A percentile compares a stretch with the other conserved stretches of the same genome.
phyloP scores from a whole-genome alignment of 2,888 invertebrate genomes.

The Eupithecia subfuscata region DNA sequence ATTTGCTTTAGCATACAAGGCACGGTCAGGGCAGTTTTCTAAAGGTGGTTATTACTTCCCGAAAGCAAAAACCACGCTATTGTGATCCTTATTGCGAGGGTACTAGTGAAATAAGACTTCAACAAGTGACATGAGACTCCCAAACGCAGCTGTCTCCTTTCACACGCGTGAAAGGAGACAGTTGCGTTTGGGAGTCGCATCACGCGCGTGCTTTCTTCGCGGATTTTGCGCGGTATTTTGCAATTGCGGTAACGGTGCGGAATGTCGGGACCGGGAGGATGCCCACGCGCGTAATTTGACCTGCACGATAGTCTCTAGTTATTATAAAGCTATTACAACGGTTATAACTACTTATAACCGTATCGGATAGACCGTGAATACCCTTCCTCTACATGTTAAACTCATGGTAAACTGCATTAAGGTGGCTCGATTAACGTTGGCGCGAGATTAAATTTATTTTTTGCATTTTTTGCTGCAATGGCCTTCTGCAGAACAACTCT shows the following conservation, averaged over 20 bases:
- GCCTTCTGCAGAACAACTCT: too few relatives aligned
- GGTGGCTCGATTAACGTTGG: neutral
- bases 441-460: too few relatives aligned
- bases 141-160: too few relatives aligned
- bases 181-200: slow-evolving; percentile 66
- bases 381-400: neutral
- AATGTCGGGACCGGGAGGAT: slow-evolving; percentile 55
- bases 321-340: slow-evolving; percentile 18
- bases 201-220: slow-evolving; percentile 82
- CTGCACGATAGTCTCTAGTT: slow-evolving; percentile 19
- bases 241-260: slow-evolving; percentile 76
- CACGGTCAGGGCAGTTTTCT: slow-evolving; percentile 76
- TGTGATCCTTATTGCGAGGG: slow-evolving; percentile 57
- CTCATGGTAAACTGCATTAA: too few relatives aligned
- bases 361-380: too few relatives aligned
- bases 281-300: slow-evolving; percentile 35
- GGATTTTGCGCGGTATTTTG: slow-evolving; percentile 80
- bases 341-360: slow-evolving; percentile 5
- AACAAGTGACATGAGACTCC: neutral
- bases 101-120: slow-evolving; percentile 45
- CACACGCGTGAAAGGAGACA: slow-evolving; percentile 34
- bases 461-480: too few relatives aligned
- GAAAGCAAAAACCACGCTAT: slow-evolving; percentile 52
- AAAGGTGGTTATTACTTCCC: slow-evolving; percentile 54
- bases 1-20: slow-evolving; percentile 68